These are phyloP conservation scores for Cebus imitator DNA, from an alignment of 2,113 vertebrate genomes.

Conservation along the genomic window DNA sequence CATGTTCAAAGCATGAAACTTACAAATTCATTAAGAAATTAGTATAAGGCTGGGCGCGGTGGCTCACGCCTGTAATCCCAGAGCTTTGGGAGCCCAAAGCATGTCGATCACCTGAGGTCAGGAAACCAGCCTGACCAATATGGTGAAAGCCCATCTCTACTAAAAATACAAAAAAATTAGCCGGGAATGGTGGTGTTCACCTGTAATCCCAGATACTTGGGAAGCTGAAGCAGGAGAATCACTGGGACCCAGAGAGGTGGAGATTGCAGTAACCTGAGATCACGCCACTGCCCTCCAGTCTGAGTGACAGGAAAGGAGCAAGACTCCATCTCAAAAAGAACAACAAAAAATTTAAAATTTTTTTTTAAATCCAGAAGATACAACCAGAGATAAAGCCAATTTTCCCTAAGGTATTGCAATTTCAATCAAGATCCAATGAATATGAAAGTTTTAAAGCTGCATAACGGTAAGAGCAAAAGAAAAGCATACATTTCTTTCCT, in stretches of 20 bases:
- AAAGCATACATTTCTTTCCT: background rate
- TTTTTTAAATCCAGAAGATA: background rate
- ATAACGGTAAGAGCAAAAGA: background rate
- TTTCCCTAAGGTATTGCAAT: background rate
- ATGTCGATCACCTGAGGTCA: too few species aligned
- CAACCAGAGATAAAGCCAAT: background rate
- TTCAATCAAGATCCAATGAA: background rate
- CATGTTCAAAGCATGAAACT: conserved; percentile 23
- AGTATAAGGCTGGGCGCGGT: background rate
- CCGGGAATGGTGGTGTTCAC: too few species aligned
- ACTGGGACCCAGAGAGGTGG: background rate
- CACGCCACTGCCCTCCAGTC: background rate
- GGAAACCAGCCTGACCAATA: too few species aligned
- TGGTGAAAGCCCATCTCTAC: too few species aligned
- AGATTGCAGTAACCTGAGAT: background rate
- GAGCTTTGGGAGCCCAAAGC: too few species aligned
- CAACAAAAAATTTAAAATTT: background rate
- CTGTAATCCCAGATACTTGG: too few species aligned
- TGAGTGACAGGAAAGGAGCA: background rate
- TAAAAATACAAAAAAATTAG: too few species aligned
- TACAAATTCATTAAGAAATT: conserved; percentile 19
- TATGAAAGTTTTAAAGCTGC: background rate
- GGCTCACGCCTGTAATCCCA: too few species aligned
- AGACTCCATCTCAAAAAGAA: background rate
- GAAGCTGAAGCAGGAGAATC: background rate